Conservation (phyloP, 1,140 invertebrate genomes). For the Drosophila sturtevanti region DNA sequence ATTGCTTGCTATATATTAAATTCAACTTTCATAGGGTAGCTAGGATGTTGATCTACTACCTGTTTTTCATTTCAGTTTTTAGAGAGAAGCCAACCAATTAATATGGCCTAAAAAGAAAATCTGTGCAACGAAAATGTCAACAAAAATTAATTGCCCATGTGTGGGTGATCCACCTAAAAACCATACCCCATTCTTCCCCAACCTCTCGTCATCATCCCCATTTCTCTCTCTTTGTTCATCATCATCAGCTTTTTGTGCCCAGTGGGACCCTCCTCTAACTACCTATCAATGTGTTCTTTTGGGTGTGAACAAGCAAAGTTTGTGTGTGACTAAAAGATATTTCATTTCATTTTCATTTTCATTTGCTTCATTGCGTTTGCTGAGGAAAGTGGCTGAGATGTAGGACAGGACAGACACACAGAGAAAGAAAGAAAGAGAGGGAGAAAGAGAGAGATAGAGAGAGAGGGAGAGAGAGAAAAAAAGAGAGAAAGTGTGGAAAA, state of each 20-base stretch:
- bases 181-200: not conserved
- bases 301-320: conserved; percentile 5
- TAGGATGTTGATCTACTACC: no score
- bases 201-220: not conserved
- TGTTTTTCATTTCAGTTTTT: not conserved
- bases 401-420: not conserved
- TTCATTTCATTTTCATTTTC: conserved; percentile 40
- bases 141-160: conserved; percentile 53
- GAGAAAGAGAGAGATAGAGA: not conserved
- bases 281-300: conserved; percentile 7
- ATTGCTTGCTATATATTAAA: no score
- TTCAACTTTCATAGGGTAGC: not conserved
- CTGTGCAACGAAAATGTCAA: conserved; percentile 41
- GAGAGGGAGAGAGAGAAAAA: not conserved
- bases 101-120: conserved; percentile 49
- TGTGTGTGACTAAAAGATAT: conserved; percentile 13
- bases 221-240: not conserved
- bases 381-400: not conserved
- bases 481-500: not conserved
- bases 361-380: conserved; percentile 2
- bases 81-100: conserved; percentile 29
- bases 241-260: not conserved
- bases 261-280: conserved; percentile 1
- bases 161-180: conserved; percentile 10
- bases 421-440: not conserved